Evolutionary conservation across 1,140 invertebrate genomes (phyloP), one percentile per base, ranked within the genome.

Genomic region (Aradophagus sp.): DNA sequence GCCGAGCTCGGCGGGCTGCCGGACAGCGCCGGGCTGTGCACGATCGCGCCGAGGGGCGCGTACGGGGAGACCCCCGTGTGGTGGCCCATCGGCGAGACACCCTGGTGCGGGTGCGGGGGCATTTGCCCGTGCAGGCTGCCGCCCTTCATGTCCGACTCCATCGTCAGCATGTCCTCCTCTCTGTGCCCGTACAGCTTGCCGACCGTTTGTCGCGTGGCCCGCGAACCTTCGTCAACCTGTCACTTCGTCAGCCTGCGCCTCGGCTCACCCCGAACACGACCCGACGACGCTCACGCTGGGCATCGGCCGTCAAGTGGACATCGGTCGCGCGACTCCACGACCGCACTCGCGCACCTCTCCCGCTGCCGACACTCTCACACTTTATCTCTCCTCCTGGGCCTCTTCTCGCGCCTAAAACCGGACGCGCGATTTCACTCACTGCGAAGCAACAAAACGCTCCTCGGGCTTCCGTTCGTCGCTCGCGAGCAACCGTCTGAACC

Each of bases 101-200:
- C 82, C 63, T 85, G 86, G 61, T 87, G 86, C 12, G 83, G 91
- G 81, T 93, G 92, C 80, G 92, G 91, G 75, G 92, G 92, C 89
- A 93, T 93, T 67, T 90, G 91, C 73, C 89, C 92, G 80, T 93
- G 92, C 78, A 93, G 84, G 81, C 88, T 92, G 86, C 92, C 92
- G 86, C 92, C 92, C 84, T 95, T 95, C 82, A 94, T 88, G 84
- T 95, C 93, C 84, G 92, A 88, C 88, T 95, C 93, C 93, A 94
- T 93, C 86, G 93, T 94, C 84, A 94, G 87, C 93, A 94, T 94
- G 74, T 91, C 91, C 81, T 90, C 90, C 84, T 90, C 89, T 86
- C 89, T 85, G 81, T 87, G 89, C 75, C 88, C 88, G 89, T 90
- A 91, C 90, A 90, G 89, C 80, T 91, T 91, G 89, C 82, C 85